phyloP scores from a whole-genome alignment of 2,888 invertebrate genomes.

The Ganaspis brasiliensis region DNA sequence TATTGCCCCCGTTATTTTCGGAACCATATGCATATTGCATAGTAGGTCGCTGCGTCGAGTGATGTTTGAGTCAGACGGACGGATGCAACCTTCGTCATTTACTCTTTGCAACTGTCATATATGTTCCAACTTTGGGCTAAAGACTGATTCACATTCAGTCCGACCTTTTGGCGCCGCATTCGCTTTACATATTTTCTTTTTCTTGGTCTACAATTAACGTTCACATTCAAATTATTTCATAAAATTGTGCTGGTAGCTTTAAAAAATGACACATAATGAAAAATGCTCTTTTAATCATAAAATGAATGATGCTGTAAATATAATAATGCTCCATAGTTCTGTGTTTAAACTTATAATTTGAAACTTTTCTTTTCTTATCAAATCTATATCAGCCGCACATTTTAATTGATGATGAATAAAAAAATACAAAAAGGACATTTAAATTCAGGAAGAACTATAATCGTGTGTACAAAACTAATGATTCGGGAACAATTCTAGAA shows the following conservation, averaged over 20 bases:
- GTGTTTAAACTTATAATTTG: too few species aligned
- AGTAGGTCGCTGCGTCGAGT: conserved; percentile 22
- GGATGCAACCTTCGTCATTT: conserved; percentile 36
- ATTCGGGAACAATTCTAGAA: too few species aligned
- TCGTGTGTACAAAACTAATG: too few species aligned
- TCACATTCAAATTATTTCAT: conserved; percentile 7
- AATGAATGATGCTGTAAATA: too few species aligned
- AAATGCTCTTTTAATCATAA: not conserved
- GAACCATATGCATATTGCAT: conserved; percentile 36
- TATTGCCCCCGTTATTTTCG: conserved; percentile 42
- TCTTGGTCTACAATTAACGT: not conserved
- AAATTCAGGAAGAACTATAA: too few species aligned
- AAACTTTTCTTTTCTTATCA: too few species aligned
- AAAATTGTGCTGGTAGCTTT: not conserved
- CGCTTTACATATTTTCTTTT: conserved; percentile 13
- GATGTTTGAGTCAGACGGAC: conserved; percentile 38
- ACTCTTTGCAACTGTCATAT: conserved; percentile 37
- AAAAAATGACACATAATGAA: not conserved
- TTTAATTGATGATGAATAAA: too few species aligned
- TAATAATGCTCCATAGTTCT: too few species aligned
- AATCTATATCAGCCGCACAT: too few species aligned
- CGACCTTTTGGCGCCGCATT: conserved; percentile 5
- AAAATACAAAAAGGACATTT: too few species aligned
- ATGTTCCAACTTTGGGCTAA: conserved; percentile 27
- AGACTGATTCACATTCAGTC: conserved; percentile 22